phyloP scores from a whole-genome alignment of 2,797 vertebrate species.

The Coendou prehensilis region DNA sequence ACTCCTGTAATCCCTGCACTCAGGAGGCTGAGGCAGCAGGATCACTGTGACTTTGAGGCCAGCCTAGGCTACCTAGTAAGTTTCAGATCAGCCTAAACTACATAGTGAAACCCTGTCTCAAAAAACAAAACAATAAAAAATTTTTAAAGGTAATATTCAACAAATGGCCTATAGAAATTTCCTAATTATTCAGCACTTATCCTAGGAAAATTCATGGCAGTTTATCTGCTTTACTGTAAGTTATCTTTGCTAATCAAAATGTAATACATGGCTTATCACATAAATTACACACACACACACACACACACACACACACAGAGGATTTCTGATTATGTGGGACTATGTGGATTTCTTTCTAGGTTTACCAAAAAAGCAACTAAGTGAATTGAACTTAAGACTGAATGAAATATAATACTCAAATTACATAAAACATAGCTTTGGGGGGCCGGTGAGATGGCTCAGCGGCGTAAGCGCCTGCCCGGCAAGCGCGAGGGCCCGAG shows the following conservation, averaged over 20 bases:
- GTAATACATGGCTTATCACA: not conserved
- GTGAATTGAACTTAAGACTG: not conserved
- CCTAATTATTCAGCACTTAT: not conserved
- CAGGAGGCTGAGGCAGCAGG: not conserved
- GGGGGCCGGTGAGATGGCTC: no score
- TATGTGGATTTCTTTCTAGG: not conserved
- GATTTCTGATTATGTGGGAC: not conserved
- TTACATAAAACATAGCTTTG: not conserved
- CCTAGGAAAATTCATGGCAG: not conserved
- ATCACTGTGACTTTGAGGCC: not conserved
- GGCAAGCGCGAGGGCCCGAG: no score
- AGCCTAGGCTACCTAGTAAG: not conserved
- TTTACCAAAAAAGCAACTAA: not conserved
- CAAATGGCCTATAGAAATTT: not conserved
- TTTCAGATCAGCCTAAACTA: not conserved
- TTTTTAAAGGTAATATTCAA: not conserved
- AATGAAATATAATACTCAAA: not conserved
- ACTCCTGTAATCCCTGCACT: not conserved
- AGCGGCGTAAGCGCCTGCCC: no score
- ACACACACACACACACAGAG: not conserved
- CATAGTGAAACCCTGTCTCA: not conserved
- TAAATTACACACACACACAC: not conserved
- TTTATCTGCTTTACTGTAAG: constrained; percentile 27
- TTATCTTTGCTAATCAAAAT: constrained; percentile 13
- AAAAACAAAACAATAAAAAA: not conserved